Evolutionary conservation across 2,113 vertebrate genomes (phyloP), one percentile per base, ranked within the genome.

Genomic region (Stictonetta naevosa): DNA sequence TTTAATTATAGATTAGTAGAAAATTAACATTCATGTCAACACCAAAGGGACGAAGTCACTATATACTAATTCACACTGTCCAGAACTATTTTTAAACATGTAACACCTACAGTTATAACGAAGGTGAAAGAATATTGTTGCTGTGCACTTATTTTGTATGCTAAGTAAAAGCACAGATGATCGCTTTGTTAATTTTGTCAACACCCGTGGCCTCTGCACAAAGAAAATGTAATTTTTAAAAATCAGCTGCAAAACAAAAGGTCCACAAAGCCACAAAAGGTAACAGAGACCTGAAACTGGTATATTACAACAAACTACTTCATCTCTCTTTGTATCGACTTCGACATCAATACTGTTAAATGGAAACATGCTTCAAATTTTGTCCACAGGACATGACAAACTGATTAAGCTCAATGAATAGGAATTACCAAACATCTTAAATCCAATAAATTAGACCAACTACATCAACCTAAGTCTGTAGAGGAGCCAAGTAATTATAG

Each of bases 1-100:
- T 62, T 97, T 92, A 92, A 96, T 93, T 95, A 91, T 82, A 89
- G 63, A 77, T 94, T 92, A 95, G 46, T 67, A 95, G 62, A 97
- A 97, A 86, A 93, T 82, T 96, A 93, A 89, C 64, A n/a, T 34
- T 91, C 75, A 84, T 56, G n/a, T 81, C 79, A 96, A 84, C 72
- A 91, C 83, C 60, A 81, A 75, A 76, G 52, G 48, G 69, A 82
- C 62, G 59, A 84, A 91, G 71, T 74, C 91, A 91, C 91, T 48
- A 91, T 33, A 89, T 11, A 84, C 20, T 46, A 84, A 92, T 76
- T 76, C 74, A 58, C 73, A 71, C 20, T 66, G 40, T 86, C 77
- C 46, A 0, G 55, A 93, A 83, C 48, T 60, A 60, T 84, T 94
- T 90, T 92, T 42, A 72, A 92, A 91, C 42, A 86, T 82, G 53